A percentile compares a stretch with the other conserved stretches of the same genome.
phyloP scores from a whole-genome alignment of 2,797 vertebrate species.

The Cryptoprocta ferox region DNA sequence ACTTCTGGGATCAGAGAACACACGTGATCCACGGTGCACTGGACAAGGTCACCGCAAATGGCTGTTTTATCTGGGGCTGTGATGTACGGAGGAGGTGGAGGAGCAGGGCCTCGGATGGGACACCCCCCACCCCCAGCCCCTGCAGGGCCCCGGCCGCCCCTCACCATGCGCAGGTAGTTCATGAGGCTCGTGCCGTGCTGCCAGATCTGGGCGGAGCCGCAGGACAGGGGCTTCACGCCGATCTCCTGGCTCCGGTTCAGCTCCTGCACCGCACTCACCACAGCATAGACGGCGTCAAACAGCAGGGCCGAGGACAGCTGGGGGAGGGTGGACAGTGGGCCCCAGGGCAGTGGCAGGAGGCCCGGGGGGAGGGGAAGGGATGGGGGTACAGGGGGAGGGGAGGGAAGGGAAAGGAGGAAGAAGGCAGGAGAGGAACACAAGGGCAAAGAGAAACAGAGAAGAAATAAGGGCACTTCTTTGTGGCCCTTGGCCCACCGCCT shows the following conservation, averaged over 20 bases:
- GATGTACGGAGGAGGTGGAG: background rate
- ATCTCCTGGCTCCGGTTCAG: conserved; percentile 99
- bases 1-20: background rate
- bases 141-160: conserved; percentile 74
- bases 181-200: conserved; percentile 99
- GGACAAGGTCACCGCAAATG: no score
- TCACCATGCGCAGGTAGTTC: conserved; percentile 99
- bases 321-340: background rate
- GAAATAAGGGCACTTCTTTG: background rate
- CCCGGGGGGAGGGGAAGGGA: background rate
- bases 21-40: background rate
- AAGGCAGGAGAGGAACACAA: background rate
- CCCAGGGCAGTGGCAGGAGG: background rate
- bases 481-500: no score
- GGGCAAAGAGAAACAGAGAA: background rate
- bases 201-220: conserved; percentile 99
- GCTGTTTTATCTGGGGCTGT: background rate
- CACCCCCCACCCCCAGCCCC: rapidly evolving
- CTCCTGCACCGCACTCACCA: conserved; percentile 97
- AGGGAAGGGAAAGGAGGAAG: background rate
- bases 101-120: background rate
- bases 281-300: conserved; percentile 96
- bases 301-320: conserved; percentile 97
- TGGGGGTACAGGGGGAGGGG: no score
- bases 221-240: conserved; percentile 96